These are phyloP conservation scores for Hyaena hyaena DNA, from an alignment of 2,113 vertebrate species.

Conservation along the genomic window DNA sequence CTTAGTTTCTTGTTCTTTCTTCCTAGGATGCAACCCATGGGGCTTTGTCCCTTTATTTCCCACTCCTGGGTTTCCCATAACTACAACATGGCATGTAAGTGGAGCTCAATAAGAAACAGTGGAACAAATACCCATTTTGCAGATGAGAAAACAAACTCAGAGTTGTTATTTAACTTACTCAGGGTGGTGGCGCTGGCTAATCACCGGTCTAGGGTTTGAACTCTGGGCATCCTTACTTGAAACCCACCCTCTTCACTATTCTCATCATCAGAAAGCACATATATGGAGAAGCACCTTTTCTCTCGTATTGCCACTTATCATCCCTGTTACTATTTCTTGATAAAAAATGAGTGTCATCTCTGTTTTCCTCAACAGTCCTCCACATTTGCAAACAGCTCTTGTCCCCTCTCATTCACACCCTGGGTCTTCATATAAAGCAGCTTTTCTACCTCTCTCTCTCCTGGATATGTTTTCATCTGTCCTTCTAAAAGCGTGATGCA, in stretches of 20 bases:
- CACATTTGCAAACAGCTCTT: not conserved
- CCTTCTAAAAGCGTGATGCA: not conserved
- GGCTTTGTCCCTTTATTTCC: not conserved
- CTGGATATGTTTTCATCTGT: not conserved
- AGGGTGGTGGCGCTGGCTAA: not conserved
- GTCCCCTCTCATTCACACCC: fast-evolving
- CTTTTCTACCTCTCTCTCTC: not conserved
- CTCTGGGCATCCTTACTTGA: not conserved
- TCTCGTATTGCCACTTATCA: not conserved
- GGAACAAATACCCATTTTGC: not conserved
- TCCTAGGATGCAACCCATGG: not conserved
- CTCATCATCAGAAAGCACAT: not conserved
- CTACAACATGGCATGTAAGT: not conserved
- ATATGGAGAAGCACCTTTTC: not conserved
- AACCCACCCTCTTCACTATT: not conserved
- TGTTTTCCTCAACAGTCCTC: not conserved
- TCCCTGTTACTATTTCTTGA: too few species aligned
- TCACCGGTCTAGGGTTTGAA: not conserved
- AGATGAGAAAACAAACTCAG: not conserved
- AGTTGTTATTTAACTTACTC: too few species aligned
- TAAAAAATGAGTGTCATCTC: not conserved
- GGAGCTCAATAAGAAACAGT: not conserved
- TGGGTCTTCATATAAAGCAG: not conserved
- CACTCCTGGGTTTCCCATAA: not conserved
- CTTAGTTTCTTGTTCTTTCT: not conserved